These are phyloP conservation scores for Mercenaria mercenaria DNA, from an alignment of 1,140 invertebrate genomes.

Conservation along the genomic window DNA sequence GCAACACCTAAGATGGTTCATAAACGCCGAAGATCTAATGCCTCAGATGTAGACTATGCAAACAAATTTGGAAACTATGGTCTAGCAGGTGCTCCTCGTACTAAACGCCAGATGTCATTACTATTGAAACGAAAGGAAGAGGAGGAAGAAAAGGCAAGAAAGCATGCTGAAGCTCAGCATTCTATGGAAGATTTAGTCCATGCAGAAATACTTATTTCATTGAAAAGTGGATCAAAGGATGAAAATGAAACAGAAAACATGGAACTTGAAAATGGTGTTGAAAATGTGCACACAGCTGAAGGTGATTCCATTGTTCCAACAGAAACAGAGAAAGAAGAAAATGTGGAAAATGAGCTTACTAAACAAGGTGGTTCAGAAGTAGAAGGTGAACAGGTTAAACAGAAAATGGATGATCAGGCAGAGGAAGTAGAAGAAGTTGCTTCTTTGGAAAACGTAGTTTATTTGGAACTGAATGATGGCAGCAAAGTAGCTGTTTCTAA, in stretches of 20 bases:
- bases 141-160: conserved; percentile 43
- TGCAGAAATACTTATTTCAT: conserved; percentile 61
- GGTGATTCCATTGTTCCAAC: not conserved
- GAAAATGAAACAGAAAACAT: conserved; percentile 37
- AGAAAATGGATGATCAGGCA: not conserved
- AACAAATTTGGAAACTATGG: conserved; percentile 59
- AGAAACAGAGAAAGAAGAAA: not conserved
- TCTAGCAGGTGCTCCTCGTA: conserved; percentile 32
- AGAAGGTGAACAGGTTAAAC: not conserved
- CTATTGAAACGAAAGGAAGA: conserved; percentile 47
- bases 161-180: conserved; percentile 41
- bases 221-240: conserved; percentile 50
- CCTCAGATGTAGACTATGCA: conserved; percentile 48
- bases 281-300: not conserved
- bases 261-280: conserved; percentile 17
- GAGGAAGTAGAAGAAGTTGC: not conserved
- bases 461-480: not conserved
- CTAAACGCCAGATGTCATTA: conserved; percentile 56
- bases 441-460: not conserved
- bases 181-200: conserved; percentile 66
- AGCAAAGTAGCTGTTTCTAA: not conserved
- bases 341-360: not conserved
- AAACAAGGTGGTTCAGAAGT: not conserved
- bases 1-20: not conserved
- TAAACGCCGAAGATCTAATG: conserved; percentile 19